phyloP scores from a whole-genome alignment of 1,140 invertebrate species.

The Drosophila bocqueti region DNA sequence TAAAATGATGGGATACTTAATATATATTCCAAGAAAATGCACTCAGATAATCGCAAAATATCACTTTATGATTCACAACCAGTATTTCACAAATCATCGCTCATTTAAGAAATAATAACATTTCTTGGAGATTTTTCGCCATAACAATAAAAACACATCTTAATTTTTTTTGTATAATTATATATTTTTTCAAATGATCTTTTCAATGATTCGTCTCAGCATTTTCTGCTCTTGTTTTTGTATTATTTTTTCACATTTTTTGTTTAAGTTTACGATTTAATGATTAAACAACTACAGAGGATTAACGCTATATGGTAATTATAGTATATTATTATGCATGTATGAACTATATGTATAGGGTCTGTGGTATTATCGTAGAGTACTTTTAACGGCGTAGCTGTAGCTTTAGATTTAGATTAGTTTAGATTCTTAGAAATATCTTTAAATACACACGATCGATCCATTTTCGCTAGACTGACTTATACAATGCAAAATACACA shows the following conservation, averaged over 20 bases:
- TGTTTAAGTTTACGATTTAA: conserved; percentile 62
- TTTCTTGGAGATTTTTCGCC: background rate
- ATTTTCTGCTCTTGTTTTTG: conserved; percentile 35
- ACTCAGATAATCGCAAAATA: too few species aligned
- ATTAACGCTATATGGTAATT: conserved; percentile 80
- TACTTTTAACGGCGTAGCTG: conserved; percentile 76
- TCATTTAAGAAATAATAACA: background rate
- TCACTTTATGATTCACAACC: background rate
- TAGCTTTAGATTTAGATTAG: conserved; percentile 69
- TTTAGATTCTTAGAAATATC: conserved; percentile 63
- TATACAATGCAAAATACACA: conserved; percentile 59
- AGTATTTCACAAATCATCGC: background rate
- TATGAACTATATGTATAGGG: conserved; percentile 67
- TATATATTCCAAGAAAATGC: background rate
- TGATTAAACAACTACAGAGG: conserved; percentile 80
- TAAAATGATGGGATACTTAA: background rate
- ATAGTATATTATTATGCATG: conserved; percentile 63
- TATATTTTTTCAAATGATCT: conserved; percentile 74
- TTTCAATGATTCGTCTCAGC: conserved; percentile 39
- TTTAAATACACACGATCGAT: conserved; percentile 58
- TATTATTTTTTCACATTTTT: conserved; percentile 45
- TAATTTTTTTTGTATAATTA: conserved; percentile 73
- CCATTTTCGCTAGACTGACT: conserved; percentile 48
- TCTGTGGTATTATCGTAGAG: conserved; percentile 63
- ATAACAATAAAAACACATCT: conserved; percentile 12